A percentile compares a stretch with the other conserved stretches of the same genome.
Conservation (phyloP, 2,113 vertebrate genomes). For the Oryzias melastigma region DNA sequence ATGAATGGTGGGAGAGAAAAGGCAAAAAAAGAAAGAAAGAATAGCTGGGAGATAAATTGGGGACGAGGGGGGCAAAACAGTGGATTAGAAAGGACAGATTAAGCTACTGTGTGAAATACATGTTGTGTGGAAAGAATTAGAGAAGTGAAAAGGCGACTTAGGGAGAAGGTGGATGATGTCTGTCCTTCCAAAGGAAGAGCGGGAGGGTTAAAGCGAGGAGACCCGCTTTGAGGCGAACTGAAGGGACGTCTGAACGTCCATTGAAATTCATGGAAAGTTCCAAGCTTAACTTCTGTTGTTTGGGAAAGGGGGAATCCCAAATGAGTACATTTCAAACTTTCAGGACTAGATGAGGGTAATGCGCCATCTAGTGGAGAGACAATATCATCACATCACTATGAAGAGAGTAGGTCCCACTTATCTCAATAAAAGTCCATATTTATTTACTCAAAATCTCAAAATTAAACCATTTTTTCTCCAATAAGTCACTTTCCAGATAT, state of each 20-base stretch:
- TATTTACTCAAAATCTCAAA: no score
- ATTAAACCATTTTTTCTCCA: no score
- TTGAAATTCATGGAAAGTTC: constrained; percentile 68
- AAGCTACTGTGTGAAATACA: constrained; percentile 75
- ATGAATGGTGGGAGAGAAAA: constrained; percentile 32
- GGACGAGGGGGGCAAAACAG: constrained; percentile 35
- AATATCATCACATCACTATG: constrained; percentile 30
- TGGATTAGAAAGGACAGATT: constrained; percentile 79
- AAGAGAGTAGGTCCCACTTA: not conserved
- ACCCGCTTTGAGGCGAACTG: constrained; percentile 23
- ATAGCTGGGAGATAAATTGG: constrained; percentile 50
- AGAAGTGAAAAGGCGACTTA: constrained; percentile 66
- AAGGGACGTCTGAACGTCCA: constrained; percentile 47
- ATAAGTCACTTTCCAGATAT: no score
- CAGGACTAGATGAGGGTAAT: not conserved
- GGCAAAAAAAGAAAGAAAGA: constrained; percentile 38
- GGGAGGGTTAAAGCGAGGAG: constrained; percentile 20
- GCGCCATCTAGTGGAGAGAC: constrained; percentile 77
- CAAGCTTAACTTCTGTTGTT: constrained; percentile 35
- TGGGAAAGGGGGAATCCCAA: constrained; percentile 52
- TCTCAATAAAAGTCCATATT: no score
- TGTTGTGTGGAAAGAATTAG: constrained; percentile 63
- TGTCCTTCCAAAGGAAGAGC: constrained; percentile 32
- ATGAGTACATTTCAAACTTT: constrained; percentile 29
- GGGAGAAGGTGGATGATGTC: constrained; percentile 58